A percentile compares a stretch with the other conserved stretches of the same genome.
These are phyloP conservation scores for Idris sp. DNA, from an alignment of 1,140 invertebrate genomes.

Conservation along the genomic window DNA sequence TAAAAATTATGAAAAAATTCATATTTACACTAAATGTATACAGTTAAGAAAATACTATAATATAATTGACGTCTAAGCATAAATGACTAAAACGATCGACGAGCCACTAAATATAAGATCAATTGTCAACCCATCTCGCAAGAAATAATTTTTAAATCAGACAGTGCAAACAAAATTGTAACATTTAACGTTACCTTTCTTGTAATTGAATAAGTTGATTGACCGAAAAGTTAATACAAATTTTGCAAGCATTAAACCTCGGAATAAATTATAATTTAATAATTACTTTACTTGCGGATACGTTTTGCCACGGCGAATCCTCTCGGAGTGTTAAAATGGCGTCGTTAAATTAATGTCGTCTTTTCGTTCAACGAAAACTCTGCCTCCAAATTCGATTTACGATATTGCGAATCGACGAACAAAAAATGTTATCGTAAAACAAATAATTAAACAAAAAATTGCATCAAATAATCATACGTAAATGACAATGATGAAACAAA, in stretches of 20 bases:
- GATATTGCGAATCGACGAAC: not conserved
- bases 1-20: no score
- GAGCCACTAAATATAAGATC: constrained; percentile 24
- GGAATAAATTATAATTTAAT: constrained; percentile 23
- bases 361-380: constrained; percentile 44
- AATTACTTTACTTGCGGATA: constrained; percentile 12
- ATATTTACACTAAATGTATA: no score
- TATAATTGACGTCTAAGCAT: no score
- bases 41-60: no score
- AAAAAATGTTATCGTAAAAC: not conserved
- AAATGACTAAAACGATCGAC: constrained; percentile 27
- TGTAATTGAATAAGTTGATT: constrained; percentile 11
- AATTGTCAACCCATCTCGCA: constrained; percentile 4
- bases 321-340: constrained; percentile 4
- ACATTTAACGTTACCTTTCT: no score
- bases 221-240: no score
- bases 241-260: no score
- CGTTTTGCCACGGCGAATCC: constrained; percentile 10
- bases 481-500: constrained; percentile 11
- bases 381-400: constrained; percentile 40
- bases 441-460: no score
- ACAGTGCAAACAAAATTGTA: no score
- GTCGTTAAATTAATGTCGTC: constrained; percentile 35
- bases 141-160: not conserved
- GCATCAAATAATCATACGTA: constrained; percentile 36